A percentile compares a stretch with the other conserved stretches of the same genome.
These are phyloP conservation scores for Hirtodrosophila cameraria DNA, from an alignment of 2,888 invertebrate species.

Conservation along the genomic window DNA sequence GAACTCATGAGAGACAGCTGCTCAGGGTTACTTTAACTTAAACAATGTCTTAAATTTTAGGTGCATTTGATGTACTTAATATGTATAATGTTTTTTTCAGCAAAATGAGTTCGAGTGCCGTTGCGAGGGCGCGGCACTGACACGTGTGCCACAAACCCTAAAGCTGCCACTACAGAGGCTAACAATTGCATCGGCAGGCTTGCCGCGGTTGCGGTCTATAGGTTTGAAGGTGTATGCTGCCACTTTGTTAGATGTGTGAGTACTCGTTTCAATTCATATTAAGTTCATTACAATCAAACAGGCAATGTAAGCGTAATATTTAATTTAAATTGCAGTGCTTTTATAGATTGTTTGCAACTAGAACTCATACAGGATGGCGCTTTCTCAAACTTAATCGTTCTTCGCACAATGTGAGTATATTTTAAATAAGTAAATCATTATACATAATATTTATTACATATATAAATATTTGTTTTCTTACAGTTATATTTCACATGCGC, in stretches of 20 bases:
- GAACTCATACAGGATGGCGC: slow-evolving; percentile 82
- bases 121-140: slow-evolving; percentile 82
- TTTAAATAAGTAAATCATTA: slow-evolving; percentile 8
- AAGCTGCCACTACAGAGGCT: slow-evolving; percentile 80
- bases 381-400: slow-evolving; percentile 75
- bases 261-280: not conserved
- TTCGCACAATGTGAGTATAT: slow-evolving; percentile 78
- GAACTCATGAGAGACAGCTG: too few relatives aligned
- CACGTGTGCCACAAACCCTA: slow-evolving; percentile 82
- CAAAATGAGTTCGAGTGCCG: slow-evolving; percentile 83
- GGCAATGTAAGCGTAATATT: not conserved
- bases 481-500: slow-evolving; percentile 89
- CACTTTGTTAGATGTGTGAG: slow-evolving; percentile 82
- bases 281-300: not conserved
- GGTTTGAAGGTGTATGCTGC: slow-evolving; percentile 81
- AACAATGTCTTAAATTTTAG: not conserved
- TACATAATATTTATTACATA: too few relatives aligned
- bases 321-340: slow-evolving; percentile 54
- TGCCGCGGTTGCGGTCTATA: slow-evolving; percentile 79
- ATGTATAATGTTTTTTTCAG: not conserved
- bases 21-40: too few relatives aligned
- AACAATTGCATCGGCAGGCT: slow-evolving; percentile 82
- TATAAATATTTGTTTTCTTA: too few relatives aligned
- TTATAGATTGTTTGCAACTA: slow-evolving; percentile 80
- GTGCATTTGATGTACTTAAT: not conserved